Evolutionary conservation across 1,140 invertebrate genomes (phyloP).

Genomic region (Heliconius melpomene): DNA sequence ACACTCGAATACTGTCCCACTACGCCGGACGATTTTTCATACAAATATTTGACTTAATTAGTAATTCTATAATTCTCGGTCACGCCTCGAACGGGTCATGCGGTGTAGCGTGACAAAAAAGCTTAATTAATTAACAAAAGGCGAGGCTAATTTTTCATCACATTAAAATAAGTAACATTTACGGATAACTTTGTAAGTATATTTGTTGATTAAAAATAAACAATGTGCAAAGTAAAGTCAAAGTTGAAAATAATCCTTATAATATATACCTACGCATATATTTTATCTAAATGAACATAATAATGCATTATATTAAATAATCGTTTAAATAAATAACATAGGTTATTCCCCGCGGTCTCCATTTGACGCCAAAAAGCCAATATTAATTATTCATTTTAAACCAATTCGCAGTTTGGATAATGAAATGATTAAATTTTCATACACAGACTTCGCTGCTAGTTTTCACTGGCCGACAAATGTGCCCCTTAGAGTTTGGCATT

Average conservation of each 20-base stretch:
- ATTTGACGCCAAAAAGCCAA: conserved; percentile 6
- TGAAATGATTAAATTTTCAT: conserved; percentile 11
- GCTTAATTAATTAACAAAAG: conserved; percentile 43
- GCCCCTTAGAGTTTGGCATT: neutral
- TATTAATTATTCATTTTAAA: conserved; percentile 12
- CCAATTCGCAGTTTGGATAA: conserved; percentile 6
- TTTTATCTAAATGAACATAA: neutral
- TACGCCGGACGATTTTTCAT: too few species aligned
- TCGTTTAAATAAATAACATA: conserved; percentile 11
- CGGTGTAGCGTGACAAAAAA: conserved; percentile 40
- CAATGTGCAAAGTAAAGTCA: too few species aligned
- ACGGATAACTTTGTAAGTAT: neutral
- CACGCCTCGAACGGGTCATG: conserved; percentile 25
- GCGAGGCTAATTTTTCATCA: conserved; percentile 39
- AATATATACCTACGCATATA: neutral
- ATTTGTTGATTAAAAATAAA: too few species aligned
- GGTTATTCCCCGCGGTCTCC: neutral
- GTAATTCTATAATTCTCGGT: conserved; percentile 5
- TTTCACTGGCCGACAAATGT: neutral
- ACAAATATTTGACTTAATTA: conserved; percentile 1
- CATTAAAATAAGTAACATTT: conserved; percentile 28
- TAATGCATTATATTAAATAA: neutral
- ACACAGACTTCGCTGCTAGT: neutral
- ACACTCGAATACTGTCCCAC: too few species aligned
- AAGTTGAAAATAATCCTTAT: neutral